Evolutionary conservation across 2,888 invertebrate genomes (phyloP).

Genomic region (Encarsia formosa): DNA sequence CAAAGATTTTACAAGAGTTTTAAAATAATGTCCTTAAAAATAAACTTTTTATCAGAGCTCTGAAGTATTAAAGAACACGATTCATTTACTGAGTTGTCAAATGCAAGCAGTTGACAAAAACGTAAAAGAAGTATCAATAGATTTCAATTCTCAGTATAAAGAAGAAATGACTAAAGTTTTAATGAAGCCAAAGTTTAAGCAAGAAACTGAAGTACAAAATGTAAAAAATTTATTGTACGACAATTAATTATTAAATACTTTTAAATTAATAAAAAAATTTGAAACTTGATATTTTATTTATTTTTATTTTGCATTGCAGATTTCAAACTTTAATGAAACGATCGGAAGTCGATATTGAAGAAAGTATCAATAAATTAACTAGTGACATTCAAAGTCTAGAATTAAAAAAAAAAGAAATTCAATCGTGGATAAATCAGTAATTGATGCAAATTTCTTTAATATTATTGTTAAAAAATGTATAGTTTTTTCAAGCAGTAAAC

Average conservation of each 20-base stretch:
- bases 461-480: neutral
- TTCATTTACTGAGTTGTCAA: neutral
- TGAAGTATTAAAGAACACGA: conserved; percentile 6
- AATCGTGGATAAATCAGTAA: neutral
- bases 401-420: conserved; percentile 1
- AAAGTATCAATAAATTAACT: neutral
- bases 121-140: neutral
- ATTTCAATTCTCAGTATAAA: conserved; percentile 2
- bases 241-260: neutral
- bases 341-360: conserved; percentile 15
- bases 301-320: conserved; percentile 10
- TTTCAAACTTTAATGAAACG: conserved; percentile 17
- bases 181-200: neutral
- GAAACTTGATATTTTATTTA: conserved; percentile 12
- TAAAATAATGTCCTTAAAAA: too few relatives aligned
- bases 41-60: conserved; percentile 13
- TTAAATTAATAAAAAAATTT: neutral
- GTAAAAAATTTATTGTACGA: neutral
- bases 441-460: neutral
- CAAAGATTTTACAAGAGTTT: neutral
- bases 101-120: neutral
- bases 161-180: conserved; percentile 6
- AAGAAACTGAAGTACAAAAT: conserved; percentile 2
- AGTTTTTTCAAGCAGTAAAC: neutral
- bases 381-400: conserved; percentile 13